A percentile compares a stretch with the other conserved stretches of the same genome.
These are phyloP conservation scores for Larimichthys crocea DNA, from an alignment of 2,113 vertebrate genomes.

Conservation along the genomic window DNA sequence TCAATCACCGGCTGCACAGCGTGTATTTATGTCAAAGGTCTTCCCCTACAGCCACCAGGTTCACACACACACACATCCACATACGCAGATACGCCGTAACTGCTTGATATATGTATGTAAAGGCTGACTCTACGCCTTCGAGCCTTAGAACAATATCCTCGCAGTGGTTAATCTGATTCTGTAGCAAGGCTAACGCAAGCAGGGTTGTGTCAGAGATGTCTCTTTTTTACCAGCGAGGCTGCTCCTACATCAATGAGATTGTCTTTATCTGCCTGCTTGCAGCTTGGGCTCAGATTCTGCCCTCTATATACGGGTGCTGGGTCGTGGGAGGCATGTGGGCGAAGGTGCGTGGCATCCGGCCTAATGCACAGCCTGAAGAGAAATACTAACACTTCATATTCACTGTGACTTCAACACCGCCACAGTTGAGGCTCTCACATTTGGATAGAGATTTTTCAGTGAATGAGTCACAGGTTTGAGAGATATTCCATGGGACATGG, in stretches of 20 bases:
- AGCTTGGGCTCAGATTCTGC: constrained; percentile 86
- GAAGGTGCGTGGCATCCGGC: constrained; percentile 87
- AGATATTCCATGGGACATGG: constrained; percentile 79
- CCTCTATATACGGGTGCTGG: constrained; percentile 83
- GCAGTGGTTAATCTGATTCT: constrained; percentile 82
- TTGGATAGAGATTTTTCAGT: constrained; percentile 80
- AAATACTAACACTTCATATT: constrained; percentile 85
- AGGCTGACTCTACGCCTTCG: constrained; percentile 73
- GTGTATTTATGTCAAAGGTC: constrained; percentile 72
- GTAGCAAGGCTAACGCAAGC: constrained; percentile 71
- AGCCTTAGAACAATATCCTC: constrained; percentile 72
- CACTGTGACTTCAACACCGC: constrained; percentile 79
- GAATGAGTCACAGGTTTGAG: constrained; percentile 83
- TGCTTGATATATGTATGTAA: constrained; percentile 64
- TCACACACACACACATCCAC: constrained; percentile 32
- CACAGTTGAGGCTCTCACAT: constrained; percentile 83
- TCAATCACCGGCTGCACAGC: constrained; percentile 60
- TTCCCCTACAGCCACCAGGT: constrained; percentile 68
- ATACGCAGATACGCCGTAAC: constrained; percentile 38
- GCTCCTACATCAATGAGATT: constrained; percentile 85
- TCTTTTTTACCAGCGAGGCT: constrained; percentile 78
- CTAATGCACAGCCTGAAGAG: constrained; percentile 86
- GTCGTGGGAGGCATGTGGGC: constrained; percentile 87
- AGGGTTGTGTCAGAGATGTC: constrained; percentile 82
- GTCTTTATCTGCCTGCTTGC: constrained; percentile 88